These are phyloP conservation scores for Drosophila bunnanda DNA, from an alignment of 2,888 invertebrate species.

Conservation along the genomic window DNA sequence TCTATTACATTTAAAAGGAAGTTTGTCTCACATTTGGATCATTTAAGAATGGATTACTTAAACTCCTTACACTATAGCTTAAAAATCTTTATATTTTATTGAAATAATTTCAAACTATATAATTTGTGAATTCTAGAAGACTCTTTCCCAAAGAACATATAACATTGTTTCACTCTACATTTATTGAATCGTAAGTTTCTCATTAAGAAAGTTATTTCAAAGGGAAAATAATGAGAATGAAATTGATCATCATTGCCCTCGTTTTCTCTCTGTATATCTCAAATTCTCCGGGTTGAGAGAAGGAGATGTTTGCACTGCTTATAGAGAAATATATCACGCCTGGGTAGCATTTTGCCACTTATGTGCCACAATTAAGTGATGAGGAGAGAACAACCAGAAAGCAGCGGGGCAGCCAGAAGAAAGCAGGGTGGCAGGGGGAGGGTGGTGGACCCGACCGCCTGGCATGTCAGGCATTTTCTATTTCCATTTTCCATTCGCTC, in stretches of 20 bases:
- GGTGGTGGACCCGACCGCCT: constrained; percentile 14
- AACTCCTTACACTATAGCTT: neutral
- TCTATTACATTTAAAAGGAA: no score
- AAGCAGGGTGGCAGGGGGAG: neutral
- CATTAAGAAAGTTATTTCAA: neutral
- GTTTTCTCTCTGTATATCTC: constrained; percentile 7
- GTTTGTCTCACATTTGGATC: neutral
- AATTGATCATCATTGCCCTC: no score
- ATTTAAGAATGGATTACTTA: neutral
- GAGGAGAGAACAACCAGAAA: constrained; percentile 20
- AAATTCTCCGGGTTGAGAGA: neutral
- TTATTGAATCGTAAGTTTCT: no score
- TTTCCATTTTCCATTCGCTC: constrained; percentile 64
- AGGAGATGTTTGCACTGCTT: constrained; percentile 32
- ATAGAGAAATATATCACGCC: constrained; percentile 30
- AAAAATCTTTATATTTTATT: no score
- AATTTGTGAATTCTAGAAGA: no score
- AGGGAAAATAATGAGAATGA: no score
- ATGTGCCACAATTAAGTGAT: constrained; percentile 40
- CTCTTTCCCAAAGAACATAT: no score
- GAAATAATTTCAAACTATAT: no score
- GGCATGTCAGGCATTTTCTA: constrained; percentile 50
- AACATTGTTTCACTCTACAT: no score
- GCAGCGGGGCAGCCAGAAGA: constrained; percentile 13
- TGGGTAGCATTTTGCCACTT: constrained; percentile 35